Evolutionary conservation across 2,888 invertebrate genomes (phyloP), one percentile per base, ranked within the genome.

Genomic region (Phymatocera aterrima): DNA sequence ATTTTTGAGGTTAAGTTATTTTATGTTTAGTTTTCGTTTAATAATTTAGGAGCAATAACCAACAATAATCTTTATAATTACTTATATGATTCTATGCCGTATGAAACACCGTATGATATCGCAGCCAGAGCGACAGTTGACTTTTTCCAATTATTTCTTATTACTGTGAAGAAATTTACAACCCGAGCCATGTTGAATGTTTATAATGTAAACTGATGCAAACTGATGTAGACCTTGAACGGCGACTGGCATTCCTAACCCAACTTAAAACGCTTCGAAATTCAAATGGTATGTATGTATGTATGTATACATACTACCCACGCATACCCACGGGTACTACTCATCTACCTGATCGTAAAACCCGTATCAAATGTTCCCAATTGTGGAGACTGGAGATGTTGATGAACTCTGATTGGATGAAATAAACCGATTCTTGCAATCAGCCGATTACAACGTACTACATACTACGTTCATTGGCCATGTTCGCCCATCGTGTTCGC

Each of bases 111-210:
- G 90, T 96, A 98, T 28, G 93, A 92, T 34, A 95, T 86, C 3
- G 94, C 92, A 72, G 94, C 91, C 24, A 93, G 92, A 51, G 94
- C 95, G 85, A 97, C 93, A 0, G 94, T 90, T 0, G 96, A 95
- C 88, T 98, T 98, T 88, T 98, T 98, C 97, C 98, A 98, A 90
- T 98, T 94, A 90, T 94, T 96, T 87, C 96, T 91, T 64, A 97
- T 90, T 3, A 93, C 93, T 92, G 93, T 94, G 12, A 93, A 92
- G 82, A 94, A 92, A 91, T 93, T 95, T 24, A 94, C 87, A 83
- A 95, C 88, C 86, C 91, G 91, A 85, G 93, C 88, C 93, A 94
- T 88, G 81, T 43, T 40, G 34, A 37, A 54, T n/a, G n/a, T n/a
- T n/a, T n/a, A n/a, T n/a, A n/a, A n/a, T n/a, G n/a, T n/a, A n/a